phyloP scores from a whole-genome alignment of 2,888 invertebrate species.

The Metellina segmentata region DNA sequence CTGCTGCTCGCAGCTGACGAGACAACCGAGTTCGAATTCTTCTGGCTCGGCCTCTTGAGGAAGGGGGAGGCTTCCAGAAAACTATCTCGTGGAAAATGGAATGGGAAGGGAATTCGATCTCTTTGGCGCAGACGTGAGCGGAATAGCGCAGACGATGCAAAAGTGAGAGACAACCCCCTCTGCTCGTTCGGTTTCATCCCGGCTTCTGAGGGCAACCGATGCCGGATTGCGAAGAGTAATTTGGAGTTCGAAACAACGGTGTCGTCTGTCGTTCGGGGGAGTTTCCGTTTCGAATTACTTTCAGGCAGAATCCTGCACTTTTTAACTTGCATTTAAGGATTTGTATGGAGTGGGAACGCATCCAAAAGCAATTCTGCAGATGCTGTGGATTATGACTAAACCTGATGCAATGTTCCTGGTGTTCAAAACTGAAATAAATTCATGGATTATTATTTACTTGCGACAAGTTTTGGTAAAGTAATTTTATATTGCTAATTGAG shows the following conservation, averaged over 20 bases:
- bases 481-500: too few relatives aligned
- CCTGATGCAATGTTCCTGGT: too few relatives aligned
- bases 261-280: not conserved
- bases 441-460: too few relatives aligned
- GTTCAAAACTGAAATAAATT: too few relatives aligned
- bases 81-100: constrained; percentile 48
- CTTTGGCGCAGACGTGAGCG: constrained; percentile 59
- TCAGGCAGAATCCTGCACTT: not conserved
- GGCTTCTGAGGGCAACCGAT: constrained; percentile 27
- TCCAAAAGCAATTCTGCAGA: too few relatives aligned
- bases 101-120: constrained; percentile 58
- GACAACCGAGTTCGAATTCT: constrained; percentile 31
- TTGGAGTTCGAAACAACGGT: constrained; percentile 21
- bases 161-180: constrained; percentile 37
- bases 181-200: constrained; percentile 25
- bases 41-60: constrained; percentile 17
- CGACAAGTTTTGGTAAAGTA: too few relatives aligned
- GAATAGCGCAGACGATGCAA: constrained; percentile 53
- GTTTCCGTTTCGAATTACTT: constrained; percentile 53
- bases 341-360: too few relatives aligned
- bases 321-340: not conserved
- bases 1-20: constrained; percentile 58
- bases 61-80: constrained; percentile 10
- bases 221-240: constrained; percentile 32
- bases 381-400: too few relatives aligned